A percentile compares a stretch with the other conserved stretches of the same genome.
These are phyloP conservation scores for Cosmorhoe ocellata DNA, from an alignment of 2,888 invertebrate genomes.

Conservation along the genomic window DNA sequence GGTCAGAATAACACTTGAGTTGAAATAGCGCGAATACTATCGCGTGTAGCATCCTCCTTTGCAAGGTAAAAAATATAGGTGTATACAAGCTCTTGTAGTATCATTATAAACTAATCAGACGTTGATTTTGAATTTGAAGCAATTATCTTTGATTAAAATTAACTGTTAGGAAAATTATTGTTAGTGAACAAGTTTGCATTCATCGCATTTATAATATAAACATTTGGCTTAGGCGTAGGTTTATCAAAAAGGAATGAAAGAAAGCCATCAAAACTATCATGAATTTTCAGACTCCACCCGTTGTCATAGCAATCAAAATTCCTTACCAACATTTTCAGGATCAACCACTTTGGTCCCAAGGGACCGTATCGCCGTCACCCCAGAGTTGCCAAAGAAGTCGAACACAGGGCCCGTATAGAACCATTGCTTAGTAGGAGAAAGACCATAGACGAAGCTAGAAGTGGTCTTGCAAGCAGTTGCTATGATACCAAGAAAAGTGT, in stretches of 20 bases:
- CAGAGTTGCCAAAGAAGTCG: constrained; percentile 78
- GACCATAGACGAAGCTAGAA: constrained; percentile 64
- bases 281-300: too few species aligned
- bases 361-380: constrained; percentile 79
- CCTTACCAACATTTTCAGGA: constrained; percentile 57
- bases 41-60: constrained; percentile 24
- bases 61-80: constrained; percentile 13
- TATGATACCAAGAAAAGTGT: constrained; percentile 70
- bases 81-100: constrained; percentile 34
- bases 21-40: constrained; percentile 13
- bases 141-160: constrained; percentile 16
- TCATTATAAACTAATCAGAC: constrained; percentile 18
- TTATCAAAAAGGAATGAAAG: too few species aligned
- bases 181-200: too few species aligned
- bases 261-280: too few species aligned
- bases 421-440: constrained; percentile 67
- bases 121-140: constrained; percentile 2
- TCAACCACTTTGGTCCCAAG: constrained; percentile 81
- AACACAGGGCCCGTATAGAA: constrained; percentile 71
- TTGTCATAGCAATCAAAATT: background rate
- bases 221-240: too few species aligned
- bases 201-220: too few species aligned
- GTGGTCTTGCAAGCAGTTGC: constrained; percentile 67
- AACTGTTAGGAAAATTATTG: background rate
- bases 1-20: constrained; percentile 14